Evolutionary conservation across 2,888 invertebrate genomes (phyloP).

Genomic region (Drosophila nr. medialis): DNA sequence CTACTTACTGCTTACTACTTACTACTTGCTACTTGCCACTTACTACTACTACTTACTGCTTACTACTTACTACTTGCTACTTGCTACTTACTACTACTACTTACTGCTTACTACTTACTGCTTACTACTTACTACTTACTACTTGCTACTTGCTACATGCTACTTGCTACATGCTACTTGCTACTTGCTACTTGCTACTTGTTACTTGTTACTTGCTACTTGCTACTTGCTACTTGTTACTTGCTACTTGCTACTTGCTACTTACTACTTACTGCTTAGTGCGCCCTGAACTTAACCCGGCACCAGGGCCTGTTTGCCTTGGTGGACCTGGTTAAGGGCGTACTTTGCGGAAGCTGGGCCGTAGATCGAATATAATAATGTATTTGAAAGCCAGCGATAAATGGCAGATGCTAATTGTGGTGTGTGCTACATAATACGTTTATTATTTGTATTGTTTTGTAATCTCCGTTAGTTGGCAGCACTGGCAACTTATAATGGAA

Average conservation of each 20-base stretch:
- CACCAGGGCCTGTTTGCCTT: constrained; percentile 12
- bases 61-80: no score
- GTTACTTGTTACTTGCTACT: no score
- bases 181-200: rapidly evolving
- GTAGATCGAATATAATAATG: constrained; percentile 27
- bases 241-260: background rate
- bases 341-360: constrained; percentile 54
- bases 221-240: no score
- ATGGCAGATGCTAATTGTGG: constrained; percentile 1
- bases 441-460: constrained; percentile 25
- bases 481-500: constrained; percentile 20
- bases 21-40: no score
- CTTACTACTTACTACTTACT: no score
- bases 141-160: no score
- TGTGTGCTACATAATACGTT: constrained; percentile 11
- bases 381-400: background rate
- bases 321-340: constrained; percentile 46
- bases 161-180: rapidly evolving
- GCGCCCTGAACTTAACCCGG: background rate
- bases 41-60: no score
- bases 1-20: background rate
- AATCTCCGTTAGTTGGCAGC: constrained; percentile 7
- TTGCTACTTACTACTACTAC: no score
- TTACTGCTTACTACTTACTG: no score
- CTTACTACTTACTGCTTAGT: background rate